phyloP scores from a whole-genome alignment of 64 coral and sea anemone genomes.

The Pocillopora damicornis region DNA sequence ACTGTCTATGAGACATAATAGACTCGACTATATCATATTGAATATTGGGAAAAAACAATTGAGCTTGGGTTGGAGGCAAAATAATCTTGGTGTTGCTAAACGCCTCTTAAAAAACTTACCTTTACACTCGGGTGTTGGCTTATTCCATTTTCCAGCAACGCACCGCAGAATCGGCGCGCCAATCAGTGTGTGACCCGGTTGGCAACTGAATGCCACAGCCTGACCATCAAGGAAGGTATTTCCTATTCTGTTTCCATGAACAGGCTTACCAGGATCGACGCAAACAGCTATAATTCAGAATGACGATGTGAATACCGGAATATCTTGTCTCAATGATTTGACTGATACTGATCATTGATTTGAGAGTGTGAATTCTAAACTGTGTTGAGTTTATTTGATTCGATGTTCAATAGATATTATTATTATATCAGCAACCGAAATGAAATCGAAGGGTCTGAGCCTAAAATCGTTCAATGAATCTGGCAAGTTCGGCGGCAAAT shows the following conservation, averaged over 20 bases:
- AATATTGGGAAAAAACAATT: background rate
- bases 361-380: too few species aligned
- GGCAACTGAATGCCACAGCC: slow-evolving; percentile 45
- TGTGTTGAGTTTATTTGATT: too few species aligned
- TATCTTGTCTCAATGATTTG: background rate
- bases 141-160: slow-evolving; percentile 56
- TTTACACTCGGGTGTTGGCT: slow-evolving; percentile 40
- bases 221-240: slow-evolving; percentile 40
- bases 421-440: too few species aligned
- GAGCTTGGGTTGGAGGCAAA: too few species aligned
- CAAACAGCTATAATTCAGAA: slow-evolving; percentile 26
- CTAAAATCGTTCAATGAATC: too few species aligned
- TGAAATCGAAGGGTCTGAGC: too few species aligned
- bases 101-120: slow-evolving; percentile 13
- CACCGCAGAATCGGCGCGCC: slow-evolving; percentile 44
- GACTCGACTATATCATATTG: too few species aligned
- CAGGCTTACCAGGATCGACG: slow-evolving; percentile 7
- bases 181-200: slow-evolving; percentile 26
- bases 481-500: too few species aligned
- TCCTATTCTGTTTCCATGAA: slow-evolving; percentile 34
- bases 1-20: too few species aligned
- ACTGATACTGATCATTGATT: too few species aligned
- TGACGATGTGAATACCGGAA: background rate
- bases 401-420: too few species aligned
- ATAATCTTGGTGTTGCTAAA: too few species aligned